A percentile compares a stretch with the other conserved stretches of the same genome.
phyloP scores from a whole-genome alignment of 1,140 invertebrate genomes.

The Neomicropteryx cornuta region DNA sequence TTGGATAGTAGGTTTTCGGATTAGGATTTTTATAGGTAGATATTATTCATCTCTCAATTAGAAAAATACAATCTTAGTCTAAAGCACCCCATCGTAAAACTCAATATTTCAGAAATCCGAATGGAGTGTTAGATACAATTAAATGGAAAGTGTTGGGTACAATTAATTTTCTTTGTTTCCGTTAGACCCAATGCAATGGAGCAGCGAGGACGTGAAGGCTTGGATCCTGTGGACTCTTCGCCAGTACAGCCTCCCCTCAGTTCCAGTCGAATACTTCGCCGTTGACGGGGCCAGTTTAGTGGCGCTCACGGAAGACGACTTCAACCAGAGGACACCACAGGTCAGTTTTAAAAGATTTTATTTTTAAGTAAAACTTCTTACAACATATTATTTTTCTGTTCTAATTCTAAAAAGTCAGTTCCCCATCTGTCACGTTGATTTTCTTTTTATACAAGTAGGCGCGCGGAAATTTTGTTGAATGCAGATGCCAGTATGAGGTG shows the following conservation, averaged over 20 bases:
- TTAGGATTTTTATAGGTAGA: no score
- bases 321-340: constrained; percentile 66
- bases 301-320: constrained; percentile 72
- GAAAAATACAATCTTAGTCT: no score
- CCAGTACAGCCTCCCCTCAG: constrained; percentile 60
- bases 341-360: constrained; percentile 34
- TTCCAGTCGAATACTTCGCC: constrained; percentile 62
- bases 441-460: no score
- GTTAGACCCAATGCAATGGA: constrained; percentile 82
- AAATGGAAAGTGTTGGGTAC: no score
- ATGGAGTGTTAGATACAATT: no score
- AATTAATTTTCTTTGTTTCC: no score
- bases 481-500: no score
- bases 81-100: no score
- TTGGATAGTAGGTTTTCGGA: no score
- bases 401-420: not conserved
- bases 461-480: no score
- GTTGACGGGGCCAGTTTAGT: constrained; percentile 67
- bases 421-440: not conserved
- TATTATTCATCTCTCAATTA: no score
- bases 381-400: not conserved
- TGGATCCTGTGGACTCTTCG: constrained; percentile 79
- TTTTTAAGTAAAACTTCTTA: not conserved
- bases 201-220: constrained; percentile 64
- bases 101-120: no score